Evolutionary conservation across 2,797 vertebrate species (phyloP), one percentile per base, ranked within the genome.

Genomic region (Synanceia verrucosa): DNA sequence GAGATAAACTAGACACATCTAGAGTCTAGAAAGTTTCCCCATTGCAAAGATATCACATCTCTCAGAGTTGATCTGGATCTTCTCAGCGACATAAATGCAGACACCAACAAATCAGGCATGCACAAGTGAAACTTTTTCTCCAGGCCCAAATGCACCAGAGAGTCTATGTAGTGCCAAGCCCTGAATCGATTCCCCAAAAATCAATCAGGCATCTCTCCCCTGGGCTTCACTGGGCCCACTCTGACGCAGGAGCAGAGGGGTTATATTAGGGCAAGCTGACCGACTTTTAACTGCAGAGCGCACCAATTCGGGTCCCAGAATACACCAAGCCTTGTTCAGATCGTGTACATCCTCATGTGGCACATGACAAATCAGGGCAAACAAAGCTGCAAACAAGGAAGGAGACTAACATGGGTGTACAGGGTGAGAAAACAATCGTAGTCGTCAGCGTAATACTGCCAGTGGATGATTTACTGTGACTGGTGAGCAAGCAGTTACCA

Each of bases 151-250:
- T 79, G 66, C 76, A 84, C 62, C 60, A 81, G 46, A 73, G 63
- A 81, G 56, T 72, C 60, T 46, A 21, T 75, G 60, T 60, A 78
- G 82, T 79, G 85, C 83, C 84, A 88, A n/a, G 81, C 37, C 68
- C 78, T 58, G 65, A 68, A 93, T 94, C 70, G 84, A 94, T 92
- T 74, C 69, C 77, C 73, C 57, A 66, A 81, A 89, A 85, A 91
- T 93, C 90, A 90, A 93, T 92, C 73, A 57, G 53, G 33, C 86
- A 86, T 81, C 65, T 76, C 77, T 89, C 88, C 88, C 87, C 70
- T 67, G 79, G 91, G 89, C 76, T 62, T 73, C 65, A 23, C 69
- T 88, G 84, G n/a, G 73, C 76, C 89, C 78, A 83, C 78, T 88
- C 83, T 88, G 82, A 87, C 65, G 74, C 81, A 86, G 70, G 78